Evolutionary conservation across 92 coral and sea anemone genomes (phyloP), one percentile per base, ranked within the genome.

Genomic region (Epizoanthus rinbou): DNA sequence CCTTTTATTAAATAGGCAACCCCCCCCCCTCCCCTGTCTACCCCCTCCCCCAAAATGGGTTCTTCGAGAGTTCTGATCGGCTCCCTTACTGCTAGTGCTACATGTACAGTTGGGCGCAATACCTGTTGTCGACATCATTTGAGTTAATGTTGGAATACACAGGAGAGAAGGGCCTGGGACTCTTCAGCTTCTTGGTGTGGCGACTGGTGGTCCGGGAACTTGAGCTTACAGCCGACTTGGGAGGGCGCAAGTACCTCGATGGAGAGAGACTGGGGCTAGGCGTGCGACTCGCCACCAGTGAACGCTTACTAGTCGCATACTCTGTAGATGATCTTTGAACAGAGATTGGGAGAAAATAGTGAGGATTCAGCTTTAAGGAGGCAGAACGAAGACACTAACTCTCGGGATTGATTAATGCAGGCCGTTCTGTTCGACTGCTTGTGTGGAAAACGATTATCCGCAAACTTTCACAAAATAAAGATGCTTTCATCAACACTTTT

Each of bases 81-180:
- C 53, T 47, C 3, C 7, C 17, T 14, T 28, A 28, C 3, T 6
- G 14, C 41, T 17, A 3, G 8, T n/a, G n/a, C n/a, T n/a, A n/a
- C n/a, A n/a, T n/a, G n/a, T 0, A 13, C 8, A 23, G 52, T 18
- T 71, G n/a, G 11, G 24, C 2, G 10, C 31, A 69, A 45, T 81
- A 93, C 98, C 98, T 95, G 88, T 91, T 93, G 3, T 90, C 84
- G 69, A 90, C 88, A 76, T 94, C 95, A n/a, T 88, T 88, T 54
- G 86, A 91, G 84, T 91, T 94, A 43, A 96, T 91, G 54, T 96
- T 96, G 1, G 94, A 88, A 86, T 86, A 94, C 15, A 94, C 87
- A 0, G 99, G 98, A 52, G 99, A 96, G 80, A 89, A 96, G 18
- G 99, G 99, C 18, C 99, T 92, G 18, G 92, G 88, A 67, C 85